Evolutionary conservation across 1,140 invertebrate genomes (phyloP).

Genomic region (Magallana gigas): DNA sequence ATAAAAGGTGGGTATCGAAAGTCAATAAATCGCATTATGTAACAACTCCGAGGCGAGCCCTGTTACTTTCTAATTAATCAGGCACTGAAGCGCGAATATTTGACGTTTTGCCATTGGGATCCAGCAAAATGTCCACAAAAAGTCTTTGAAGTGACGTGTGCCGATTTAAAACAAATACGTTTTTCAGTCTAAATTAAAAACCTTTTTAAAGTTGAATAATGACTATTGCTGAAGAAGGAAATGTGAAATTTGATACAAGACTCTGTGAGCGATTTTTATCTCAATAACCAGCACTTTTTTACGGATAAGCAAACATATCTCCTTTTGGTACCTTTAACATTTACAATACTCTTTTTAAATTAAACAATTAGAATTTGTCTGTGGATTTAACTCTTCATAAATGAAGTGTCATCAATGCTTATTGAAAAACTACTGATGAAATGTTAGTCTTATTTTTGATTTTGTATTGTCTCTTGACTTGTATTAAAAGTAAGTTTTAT

Average conservation of each 20-base stretch:
- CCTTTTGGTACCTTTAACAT: too few relatives aligned
- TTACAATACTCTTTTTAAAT: too few relatives aligned
- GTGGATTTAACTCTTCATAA: too few relatives aligned
- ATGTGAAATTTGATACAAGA: not conserved
- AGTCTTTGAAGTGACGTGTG: constrained; percentile 9
- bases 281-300: not conserved
- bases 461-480: too few relatives aligned
- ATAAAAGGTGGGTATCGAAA: constrained; percentile 13
- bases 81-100: constrained; percentile 22
- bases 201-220: not conserved
- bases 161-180: not conserved
- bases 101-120: not conserved
- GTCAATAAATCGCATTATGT: constrained; percentile 27
- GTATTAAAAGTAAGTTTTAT: too few relatives aligned
- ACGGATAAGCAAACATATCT: not conserved
- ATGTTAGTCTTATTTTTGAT: too few relatives aligned
- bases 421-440: too few relatives aligned
- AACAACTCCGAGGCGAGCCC: not conserved
- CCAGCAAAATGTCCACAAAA: not conserved
- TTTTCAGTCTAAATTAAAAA: constrained; percentile 11
- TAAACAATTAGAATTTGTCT: too few relatives aligned
- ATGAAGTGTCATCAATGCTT: too few relatives aligned
- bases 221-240: not conserved
- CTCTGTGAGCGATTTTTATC: not conserved
- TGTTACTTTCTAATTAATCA: constrained; percentile 35